Base-by-base conservation (phyloP, 2,113 vertebrate species). In the Lathamus discolor region DNA sequence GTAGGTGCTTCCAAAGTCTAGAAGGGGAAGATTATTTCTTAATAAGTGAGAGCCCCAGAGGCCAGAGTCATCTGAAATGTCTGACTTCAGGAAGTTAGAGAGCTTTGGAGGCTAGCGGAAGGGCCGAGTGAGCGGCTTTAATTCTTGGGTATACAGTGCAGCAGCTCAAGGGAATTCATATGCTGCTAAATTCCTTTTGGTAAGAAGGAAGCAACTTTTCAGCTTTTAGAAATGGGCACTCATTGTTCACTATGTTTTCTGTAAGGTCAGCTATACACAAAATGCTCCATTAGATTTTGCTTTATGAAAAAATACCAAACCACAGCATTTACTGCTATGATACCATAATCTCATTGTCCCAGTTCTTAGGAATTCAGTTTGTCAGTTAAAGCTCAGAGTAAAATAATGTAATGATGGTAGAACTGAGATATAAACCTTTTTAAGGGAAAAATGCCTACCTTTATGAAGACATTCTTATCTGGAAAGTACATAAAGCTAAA, bases 11-110 rank as follows among this genome's bases (percentile, higher is more conserved):
- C 84, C 91, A 70, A 96, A 51, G 87, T 96, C 91, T 93, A 96
- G 86, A 96, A 97, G 79, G 91, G 59, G 70, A 97, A 93, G 86
- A 92, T 92, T 94, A 91, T 95, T 97, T 97, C 92, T 96, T 81
- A 82, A 93, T 88, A 90, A 70, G 43, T 85, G 87, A 79, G 82
- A 97, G 23, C 85, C 66, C 91, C 76, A 61, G 88, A 92, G 93
- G 78, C 68, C 43, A 89, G 92, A 93, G 89, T 86, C 64, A 96
- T 96, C 97, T 92, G 75, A 96, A 96, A 92, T 44, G 43, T 89
- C 91, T 97, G 77, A 93, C 78, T 96, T 94, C 74, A 86, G 37
- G 62, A 95, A 97, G 59, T 44, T 77, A 88, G 43, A 86, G 70
- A 89, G 61, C 44, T 77, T 83, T 51, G 83, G 75, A 88, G 94